A percentile compares a stretch with the other conserved stretches of the same genome.
Conservation (phyloP, 2,797 vertebrate species). For the Australoheros facetus region DNA sequence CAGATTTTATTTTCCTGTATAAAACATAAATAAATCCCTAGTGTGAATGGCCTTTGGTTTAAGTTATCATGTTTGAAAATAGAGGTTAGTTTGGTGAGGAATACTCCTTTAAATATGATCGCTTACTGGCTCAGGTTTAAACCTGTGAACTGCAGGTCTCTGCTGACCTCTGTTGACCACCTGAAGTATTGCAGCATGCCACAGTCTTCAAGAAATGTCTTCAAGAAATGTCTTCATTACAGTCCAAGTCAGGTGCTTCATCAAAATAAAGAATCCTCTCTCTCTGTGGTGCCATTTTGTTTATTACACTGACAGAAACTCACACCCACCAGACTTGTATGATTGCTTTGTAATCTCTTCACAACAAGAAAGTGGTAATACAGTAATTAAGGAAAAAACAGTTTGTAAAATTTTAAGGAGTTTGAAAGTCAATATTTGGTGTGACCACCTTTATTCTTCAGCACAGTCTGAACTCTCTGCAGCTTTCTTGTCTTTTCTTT, state of each 20-base stretch:
- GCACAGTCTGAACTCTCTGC: not conserved
- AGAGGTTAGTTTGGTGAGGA: not conserved
- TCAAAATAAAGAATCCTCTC: not conserved
- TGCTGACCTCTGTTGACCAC: not conserved
- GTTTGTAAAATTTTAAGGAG: too few species aligned
- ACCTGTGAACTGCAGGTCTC: not conserved
- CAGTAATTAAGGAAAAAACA: too few species aligned
- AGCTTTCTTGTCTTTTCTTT: not conserved
- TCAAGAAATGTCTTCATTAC: too few species aligned
- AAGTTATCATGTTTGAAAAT: too few species aligned
- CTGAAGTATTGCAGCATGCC: not conserved
- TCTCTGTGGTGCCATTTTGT: not conserved
- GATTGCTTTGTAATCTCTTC: not conserved
- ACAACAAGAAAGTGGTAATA: too few species aligned
- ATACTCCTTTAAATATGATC: not conserved
- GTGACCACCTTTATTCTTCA: too few species aligned
- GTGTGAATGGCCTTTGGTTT: not conserved
- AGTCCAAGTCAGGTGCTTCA: accelerated
- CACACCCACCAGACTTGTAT: not conserved
- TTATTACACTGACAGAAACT: not conserved
- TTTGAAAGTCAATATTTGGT: too few species aligned
- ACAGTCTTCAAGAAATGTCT: not conserved
- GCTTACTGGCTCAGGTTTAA: not conserved
- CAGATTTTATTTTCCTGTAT: accelerated
- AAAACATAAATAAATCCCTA: not conserved